Base-by-base conservation (phyloP, 2,888 invertebrate species). In the Watsonalla cultraria region DNA sequence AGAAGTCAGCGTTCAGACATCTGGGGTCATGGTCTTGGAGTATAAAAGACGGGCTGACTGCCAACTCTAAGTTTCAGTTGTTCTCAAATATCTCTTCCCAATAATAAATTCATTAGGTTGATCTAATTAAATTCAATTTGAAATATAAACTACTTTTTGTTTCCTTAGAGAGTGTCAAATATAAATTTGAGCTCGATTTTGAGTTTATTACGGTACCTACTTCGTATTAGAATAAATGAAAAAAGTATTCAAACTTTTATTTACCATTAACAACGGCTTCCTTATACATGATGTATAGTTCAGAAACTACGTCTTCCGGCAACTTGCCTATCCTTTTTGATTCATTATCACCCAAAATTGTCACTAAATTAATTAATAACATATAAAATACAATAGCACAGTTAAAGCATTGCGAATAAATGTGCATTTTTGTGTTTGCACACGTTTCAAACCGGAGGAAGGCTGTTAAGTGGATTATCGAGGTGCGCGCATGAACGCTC, bases 221-320 rank as follows among this genome's bases (percentile, higher is more conserved):
- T 24, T 24, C 24, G 24, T 24, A 24, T 24, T 24, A 24, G 1
- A 4, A 24, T 24, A 24, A 24, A 24, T 24, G 24, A 24, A 24
- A 24, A 24, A 24, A 24, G 4, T 24, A 24, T 24, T 2, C 1
- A 24, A 24, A 24, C 24, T 24, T 1, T 2, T 2, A 60, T 65
- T 56, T 61, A 80, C 80, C 78, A 58, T 69, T 64, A 14, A 58
- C 57, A 0, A 74, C 54, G 2, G 78, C 78, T 14, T 78, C 74
- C 51, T 59, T 72, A 56, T 85, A 83, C 34, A 72, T 62, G 2
- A 59, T 39, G 56, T 80, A 78, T 33, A 82, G 57, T 5, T 70
- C 63, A 0, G 62, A 54, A 4, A 80, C 51, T 6, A 79, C 46
- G 7, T 64, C 56, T 15, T 70, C 65, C 0, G 70, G 45, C 39